These are phyloP conservation scores for Bactericera cockerelli DNA, from an alignment of 1,140 invertebrate genomes.

Conservation along the genomic window DNA sequence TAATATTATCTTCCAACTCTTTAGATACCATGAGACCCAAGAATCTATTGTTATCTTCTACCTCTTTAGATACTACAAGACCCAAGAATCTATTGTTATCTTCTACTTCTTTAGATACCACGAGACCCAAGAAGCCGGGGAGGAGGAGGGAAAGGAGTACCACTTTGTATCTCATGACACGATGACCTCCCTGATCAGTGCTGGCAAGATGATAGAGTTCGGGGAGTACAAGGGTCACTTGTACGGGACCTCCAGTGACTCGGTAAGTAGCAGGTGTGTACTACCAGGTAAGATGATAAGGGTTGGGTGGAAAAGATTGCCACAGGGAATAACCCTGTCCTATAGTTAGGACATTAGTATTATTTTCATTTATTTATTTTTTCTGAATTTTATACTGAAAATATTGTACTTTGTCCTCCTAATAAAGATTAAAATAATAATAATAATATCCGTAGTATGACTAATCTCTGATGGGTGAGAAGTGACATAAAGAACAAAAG, in stretches of 20 bases:
- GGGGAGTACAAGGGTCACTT: conserved; percentile 95
- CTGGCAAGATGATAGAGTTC: conserved; percentile 87
- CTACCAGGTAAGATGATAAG: no score
- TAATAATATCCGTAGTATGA: no score
- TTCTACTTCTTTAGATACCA: conserved; percentile 54
- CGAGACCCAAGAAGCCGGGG: conserved; percentile 64
- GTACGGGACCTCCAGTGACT: conserved; percentile 85
- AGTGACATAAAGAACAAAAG: no score
- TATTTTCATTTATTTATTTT: no score
- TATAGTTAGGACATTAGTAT: no score
- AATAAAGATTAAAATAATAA: no score
- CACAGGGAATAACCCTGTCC: no score
- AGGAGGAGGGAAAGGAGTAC: conserved; percentile 88
- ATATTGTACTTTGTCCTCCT: no score
- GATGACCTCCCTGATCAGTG: conserved; percentile 81
- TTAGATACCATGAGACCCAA: conserved; percentile 75
- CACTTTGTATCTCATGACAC: conserved; percentile 75
- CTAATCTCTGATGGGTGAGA: no score
- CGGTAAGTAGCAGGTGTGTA: no score
- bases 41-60: conserved; percentile 38
- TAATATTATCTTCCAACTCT: conserved; percentile 18
- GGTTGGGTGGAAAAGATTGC: no score
- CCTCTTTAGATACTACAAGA: conserved; percentile 67
- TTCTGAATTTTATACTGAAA: no score
- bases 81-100: conserved; percentile 50